Conservation (phyloP, 30 jellyfish, hydroid and myxozoan genomes). For the Pelagia noctiluca region DNA sequence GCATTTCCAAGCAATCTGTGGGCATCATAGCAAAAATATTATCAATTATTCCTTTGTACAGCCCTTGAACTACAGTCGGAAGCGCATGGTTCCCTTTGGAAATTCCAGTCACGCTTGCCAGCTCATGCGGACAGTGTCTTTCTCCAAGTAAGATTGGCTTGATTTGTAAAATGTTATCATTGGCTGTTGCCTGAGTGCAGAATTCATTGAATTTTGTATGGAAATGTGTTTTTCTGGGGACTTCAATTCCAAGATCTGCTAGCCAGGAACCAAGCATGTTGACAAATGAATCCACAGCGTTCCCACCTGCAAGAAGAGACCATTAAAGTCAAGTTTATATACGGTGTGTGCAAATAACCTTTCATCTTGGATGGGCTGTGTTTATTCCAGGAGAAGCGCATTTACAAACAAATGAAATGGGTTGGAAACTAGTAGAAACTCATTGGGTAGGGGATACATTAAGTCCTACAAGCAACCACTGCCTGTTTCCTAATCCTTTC, state of each 20-base stretch:
- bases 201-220: slow-evolving; percentile 46
- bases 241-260: slow-evolving; percentile 49
- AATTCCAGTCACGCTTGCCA: slow-evolving; percentile 64
- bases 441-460: too few species aligned
- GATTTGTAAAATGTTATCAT: slow-evolving; percentile 4
- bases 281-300: slow-evolving; percentile 69
- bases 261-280: slow-evolving; percentile 75
- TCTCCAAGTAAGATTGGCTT: slow-evolving; percentile 82
- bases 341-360: too few species aligned
- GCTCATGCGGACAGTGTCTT: slow-evolving; percentile 61
- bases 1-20: background rate
- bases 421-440: too few species aligned
- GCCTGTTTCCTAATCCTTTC: too few species aligned
- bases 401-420: too few species aligned
- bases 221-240: background rate
- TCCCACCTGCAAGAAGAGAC: slow-evolving; percentile 76
- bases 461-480: too few species aligned
- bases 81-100: slow-evolving; percentile 25
- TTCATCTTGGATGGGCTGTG: too few species aligned
- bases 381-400: too few species aligned
- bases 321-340: background rate
- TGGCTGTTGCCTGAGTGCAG: background rate
- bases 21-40: slow-evolving; percentile 84
- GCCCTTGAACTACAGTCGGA: slow-evolving; percentile 26
- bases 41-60: slow-evolving; percentile 58